Percentiles rank a stretch among this genome's conserved stretches.
These are phyloP conservation scores for Sesia apiformis DNA, from an alignment of 2,888 invertebrate species.

Conservation along the genomic window DNA sequence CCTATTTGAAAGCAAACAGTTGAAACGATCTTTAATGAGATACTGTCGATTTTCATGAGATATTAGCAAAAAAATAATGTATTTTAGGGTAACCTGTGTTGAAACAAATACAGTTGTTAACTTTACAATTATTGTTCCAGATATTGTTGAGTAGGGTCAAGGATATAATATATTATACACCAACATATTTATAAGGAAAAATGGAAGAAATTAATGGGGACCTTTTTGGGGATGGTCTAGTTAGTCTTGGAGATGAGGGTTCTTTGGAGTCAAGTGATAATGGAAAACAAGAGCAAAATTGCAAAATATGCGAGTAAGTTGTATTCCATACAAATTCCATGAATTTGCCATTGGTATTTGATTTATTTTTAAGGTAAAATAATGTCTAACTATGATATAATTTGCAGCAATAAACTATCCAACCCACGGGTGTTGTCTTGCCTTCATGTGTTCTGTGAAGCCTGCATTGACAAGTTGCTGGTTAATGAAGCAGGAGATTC, in stretches of 20 bases:
- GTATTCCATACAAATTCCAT: background rate
- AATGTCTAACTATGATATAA: background rate
- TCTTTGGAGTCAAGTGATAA: constrained; percentile 64
- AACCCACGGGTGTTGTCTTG: constrained; percentile 93
- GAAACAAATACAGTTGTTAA: background rate
- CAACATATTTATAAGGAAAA: constrained; percentile 66
- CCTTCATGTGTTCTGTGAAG: constrained; percentile 96
- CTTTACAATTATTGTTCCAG: constrained; percentile 33
- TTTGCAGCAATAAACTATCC: constrained; percentile 80
- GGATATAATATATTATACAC: constrained; percentile 54
- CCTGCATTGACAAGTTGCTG: constrained; percentile 88
- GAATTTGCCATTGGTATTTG: background rate
- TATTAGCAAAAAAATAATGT: too few species aligned
- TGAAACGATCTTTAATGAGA: too few species aligned
- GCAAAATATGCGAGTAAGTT: constrained; percentile 79
- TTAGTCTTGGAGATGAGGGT: constrained; percentile 66
- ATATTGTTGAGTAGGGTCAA: constrained; percentile 56
- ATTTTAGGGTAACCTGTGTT: too few species aligned
- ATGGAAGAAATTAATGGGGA: constrained; percentile 77
- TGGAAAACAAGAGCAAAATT: constrained; percentile 75
- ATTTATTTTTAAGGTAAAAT: background rate
- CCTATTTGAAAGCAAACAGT: too few species aligned
- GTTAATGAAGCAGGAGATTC: constrained; percentile 81
- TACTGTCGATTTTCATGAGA: too few species aligned
- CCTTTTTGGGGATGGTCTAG: constrained; percentile 64